Evolutionary conservation across 2,888 invertebrate genomes (phyloP), one percentile per base, ranked within the genome.

Genomic region (Asteroscopus sphinx): DNA sequence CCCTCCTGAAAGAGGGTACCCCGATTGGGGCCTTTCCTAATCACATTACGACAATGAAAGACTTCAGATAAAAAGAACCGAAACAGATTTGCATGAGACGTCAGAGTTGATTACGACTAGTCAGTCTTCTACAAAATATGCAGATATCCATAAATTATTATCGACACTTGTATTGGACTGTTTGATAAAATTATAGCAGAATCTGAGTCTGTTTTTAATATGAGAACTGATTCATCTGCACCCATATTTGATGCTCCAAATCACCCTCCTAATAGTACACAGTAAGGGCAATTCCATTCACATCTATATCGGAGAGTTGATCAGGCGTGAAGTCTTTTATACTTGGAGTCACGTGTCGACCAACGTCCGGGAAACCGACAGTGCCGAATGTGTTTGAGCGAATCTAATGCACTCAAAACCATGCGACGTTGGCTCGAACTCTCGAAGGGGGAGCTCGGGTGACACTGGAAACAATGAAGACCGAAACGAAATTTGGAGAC

Each of bases 301-400:
- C 87, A 93, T 93, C 87, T 87, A 85, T 84, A 89, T 87, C 83
- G 83, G 78, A 54, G 74, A 86, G 81, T 83, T 81, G 88, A 91
- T 93, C 92, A 89, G 89, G 90, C 93, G 92, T 93, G 90, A 90
- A 93, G 87, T 88, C 89, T 91, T 93, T 93, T 92, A 88, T 92
- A 90, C 90, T 90, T 85, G 85, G 76, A 87, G 93, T 87, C 93
- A 91, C 94, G 93, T 93, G 93, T 83, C 89, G 82, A 76, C 83
- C 89, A 79, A 73, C 89, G 89, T 86, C 84, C 93, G 92, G 92
- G 92, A 93, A 93, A 92, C 92, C 89, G 53, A 74, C 72, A 79
- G 84, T 80, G 83, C 78, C 81, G 86, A 83, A 89, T 89, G 89
- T 87, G 87, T 89, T 90, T 89, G 89, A 89, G 91, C 92, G 92